Percentiles rank a stretch among this genome's conserved stretches.
Evolutionary conservation across 2,888 invertebrate genomes (phyloP).

Genomic region (Drosophila sordidapex): DNA sequence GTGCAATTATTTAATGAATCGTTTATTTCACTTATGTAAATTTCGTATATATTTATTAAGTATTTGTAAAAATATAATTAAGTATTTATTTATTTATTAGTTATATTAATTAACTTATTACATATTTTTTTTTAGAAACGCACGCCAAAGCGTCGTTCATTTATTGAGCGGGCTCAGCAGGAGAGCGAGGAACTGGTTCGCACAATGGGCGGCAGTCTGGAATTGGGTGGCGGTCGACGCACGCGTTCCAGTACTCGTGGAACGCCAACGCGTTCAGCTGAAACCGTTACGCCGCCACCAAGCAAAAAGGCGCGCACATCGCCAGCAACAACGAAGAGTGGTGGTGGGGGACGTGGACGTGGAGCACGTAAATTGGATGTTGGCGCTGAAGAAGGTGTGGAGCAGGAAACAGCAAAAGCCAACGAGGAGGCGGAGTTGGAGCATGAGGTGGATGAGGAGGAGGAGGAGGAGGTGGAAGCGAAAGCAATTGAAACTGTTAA

Average conservation of each 20-base stretch:
- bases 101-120: not conserved
- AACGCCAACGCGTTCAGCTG: constrained; percentile 76
- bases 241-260: constrained; percentile 84
- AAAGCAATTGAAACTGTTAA: constrained; percentile 32
- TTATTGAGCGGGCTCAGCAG: constrained; percentile 83
- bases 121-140: constrained; percentile 66
- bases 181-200: constrained; percentile 84
- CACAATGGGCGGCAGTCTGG: constrained; percentile 83
- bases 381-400: constrained; percentile 56
- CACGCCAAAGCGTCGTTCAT: constrained; percentile 84
- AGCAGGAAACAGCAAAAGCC: constrained; percentile 55
- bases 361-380: constrained; percentile 82
- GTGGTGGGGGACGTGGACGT: constrained; percentile 68
- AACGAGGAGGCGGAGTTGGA: constrained; percentile 5
- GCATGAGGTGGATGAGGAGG: not conserved
- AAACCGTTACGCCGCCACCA: constrained; percentile 82
- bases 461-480: constrained; percentile 8
- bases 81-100: not conserved
- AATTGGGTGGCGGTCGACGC: constrained; percentile 83
- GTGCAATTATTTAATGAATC: not conserved
- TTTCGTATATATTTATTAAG: not conserved
- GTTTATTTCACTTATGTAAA: not conserved
- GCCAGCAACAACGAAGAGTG: constrained; percentile 67
- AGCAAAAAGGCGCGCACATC: constrained; percentile 81
- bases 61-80: not conserved